Evolutionary conservation across 2,888 invertebrate species (phyloP), one percentile per base, ranked within the genome.

Genomic region (Cyclophora albipunctata): DNA sequence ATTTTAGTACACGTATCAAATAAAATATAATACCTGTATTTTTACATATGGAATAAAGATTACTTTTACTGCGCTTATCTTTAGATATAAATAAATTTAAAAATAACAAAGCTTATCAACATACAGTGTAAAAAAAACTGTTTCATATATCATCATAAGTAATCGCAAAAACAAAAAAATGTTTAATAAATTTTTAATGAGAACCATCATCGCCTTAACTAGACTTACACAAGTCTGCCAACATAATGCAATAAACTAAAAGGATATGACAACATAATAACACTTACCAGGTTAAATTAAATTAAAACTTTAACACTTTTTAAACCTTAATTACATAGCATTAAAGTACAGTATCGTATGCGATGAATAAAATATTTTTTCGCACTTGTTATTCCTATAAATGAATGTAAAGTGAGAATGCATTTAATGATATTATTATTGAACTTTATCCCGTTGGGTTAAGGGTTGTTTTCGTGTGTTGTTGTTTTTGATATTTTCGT

Each of bases 211-310:
- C 58, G 50, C 61, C 60, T 52, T 45, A 50, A 56, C 62, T 48
- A 41, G 58, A 53, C 35, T 45, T 40, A 58, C 55, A 54, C 54
- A 58, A 55, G 52, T 49, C 47, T 51, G 53, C 62, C 56, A 50
- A 59, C 54, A 59, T 62, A 64, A 58, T 49, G 56, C 53, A 63
- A 56, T 54, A 61, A 64, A 54, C 53, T 55, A 59, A 65, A 63
- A 56, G 50, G 50, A 57, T 59, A 65, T 71, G 73, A 74, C 74
- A 74, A 69, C 67, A 69, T 75, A 73, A 74, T 74, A 66, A 71
- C 59, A 58, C 48, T 53, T 1, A 20, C 20, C 20, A 20, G 20
- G 20, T 20, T 20, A 20, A 20, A 20, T 20, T 20, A 0, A 37
- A 37, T 37, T 37, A 37, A 37, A 37, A 47, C 49, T 53, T 43